phyloP scores from a whole-genome alignment of 2,888 invertebrate genomes.

The Tenthredo scrophulariae region DNA sequence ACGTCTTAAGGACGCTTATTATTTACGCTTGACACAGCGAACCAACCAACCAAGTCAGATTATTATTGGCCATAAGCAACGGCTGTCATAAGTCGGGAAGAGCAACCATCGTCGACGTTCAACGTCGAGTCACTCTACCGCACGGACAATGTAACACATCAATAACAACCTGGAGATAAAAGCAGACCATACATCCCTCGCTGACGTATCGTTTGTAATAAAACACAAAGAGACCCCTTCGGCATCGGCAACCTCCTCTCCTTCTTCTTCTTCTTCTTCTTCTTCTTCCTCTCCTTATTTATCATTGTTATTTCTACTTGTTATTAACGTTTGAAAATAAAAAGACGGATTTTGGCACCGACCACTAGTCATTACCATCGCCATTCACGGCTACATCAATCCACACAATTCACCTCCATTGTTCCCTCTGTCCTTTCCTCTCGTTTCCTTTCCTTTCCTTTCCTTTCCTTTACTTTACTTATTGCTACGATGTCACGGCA shows the following conservation, averaged over 20 bases:
- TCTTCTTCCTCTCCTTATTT: neutral
- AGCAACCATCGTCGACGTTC: conserved; percentile 56
- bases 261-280: conserved; percentile 2
- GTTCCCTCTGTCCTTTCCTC: neutral
- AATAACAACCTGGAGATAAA: conserved; percentile 76
- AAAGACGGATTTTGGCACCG: neutral
- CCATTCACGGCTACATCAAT: neutral
- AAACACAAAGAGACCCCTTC: conserved; percentile 75
- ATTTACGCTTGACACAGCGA: conserved; percentile 18
- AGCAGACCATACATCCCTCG: conserved; percentile 74
- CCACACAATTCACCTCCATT: neutral
- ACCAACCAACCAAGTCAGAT: neutral
- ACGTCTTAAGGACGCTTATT: conserved; percentile 40
- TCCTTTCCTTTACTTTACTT: neutral
- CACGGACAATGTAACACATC: conserved; percentile 77
- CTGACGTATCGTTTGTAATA: conserved; percentile 78
- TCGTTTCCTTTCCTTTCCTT: neutral
- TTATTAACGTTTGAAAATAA: neutral
- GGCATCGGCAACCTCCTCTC: conserved; percentile 34
- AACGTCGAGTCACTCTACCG: conserved; percentile 66
- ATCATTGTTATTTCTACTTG: neutral
- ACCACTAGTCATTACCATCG: neutral
- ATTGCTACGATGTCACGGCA: neutral
- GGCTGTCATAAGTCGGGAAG: conserved; percentile 69
- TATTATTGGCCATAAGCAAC: conserved; percentile 57